phyloP scores from a whole-genome alignment of 2,113 vertebrate genomes.

The Eclectus roratus region DNA sequence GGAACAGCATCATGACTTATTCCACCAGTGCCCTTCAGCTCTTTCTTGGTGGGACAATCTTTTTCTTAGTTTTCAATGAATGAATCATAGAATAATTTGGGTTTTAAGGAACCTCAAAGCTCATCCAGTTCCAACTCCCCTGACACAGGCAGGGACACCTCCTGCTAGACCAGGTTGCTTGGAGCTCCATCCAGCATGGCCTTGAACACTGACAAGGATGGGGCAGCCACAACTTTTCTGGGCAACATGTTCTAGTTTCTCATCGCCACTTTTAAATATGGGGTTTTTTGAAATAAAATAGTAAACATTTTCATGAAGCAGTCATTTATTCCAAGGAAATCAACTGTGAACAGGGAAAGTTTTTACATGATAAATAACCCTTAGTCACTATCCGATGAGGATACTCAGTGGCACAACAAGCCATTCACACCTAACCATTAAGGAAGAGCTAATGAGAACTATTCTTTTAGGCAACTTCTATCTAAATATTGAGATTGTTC shows the following conservation, averaged over 20 bases:
- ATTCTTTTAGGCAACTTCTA: neutral
- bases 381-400: neutral
- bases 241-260: neutral
- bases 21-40: neutral
- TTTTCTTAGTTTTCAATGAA: neutral
- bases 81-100: neutral
- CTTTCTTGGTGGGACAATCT: neutral
- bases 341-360: neutral
- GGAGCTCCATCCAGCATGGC: neutral
- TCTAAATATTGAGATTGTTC: neutral
- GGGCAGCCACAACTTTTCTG: neutral
- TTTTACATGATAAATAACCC: neutral
- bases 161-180: neutral
- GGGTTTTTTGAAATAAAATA: neutral
- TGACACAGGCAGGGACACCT: neutral
- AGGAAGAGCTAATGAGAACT: neutral
- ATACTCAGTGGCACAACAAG: neutral
- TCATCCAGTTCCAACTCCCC: neutral
- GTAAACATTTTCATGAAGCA: neutral
- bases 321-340: neutral
- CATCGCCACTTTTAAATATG: neutral
- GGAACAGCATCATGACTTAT: neutral
- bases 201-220: neutral
- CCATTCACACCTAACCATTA: neutral
- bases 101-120: neutral